phyloP scores from a whole-genome alignment of 2,113 vertebrate genomes.

The Tachysurus vachellii region DNA sequence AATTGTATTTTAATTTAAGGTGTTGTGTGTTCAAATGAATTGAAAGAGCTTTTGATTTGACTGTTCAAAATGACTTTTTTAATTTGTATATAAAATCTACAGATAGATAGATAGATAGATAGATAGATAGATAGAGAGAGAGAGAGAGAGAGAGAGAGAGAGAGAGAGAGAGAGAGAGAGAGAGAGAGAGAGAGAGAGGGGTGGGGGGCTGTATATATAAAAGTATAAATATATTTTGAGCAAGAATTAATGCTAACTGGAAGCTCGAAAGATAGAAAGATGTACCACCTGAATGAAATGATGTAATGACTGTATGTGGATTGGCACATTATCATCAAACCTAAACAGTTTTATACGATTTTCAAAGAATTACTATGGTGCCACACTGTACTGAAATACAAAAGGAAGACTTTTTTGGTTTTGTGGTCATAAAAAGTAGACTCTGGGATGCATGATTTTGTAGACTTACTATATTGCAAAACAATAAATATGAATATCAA shows the following conservation, averaged over 20 bases:
- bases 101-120: no score
- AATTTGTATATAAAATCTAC: no score
- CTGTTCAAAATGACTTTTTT: no score
- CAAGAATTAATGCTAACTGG: background rate
- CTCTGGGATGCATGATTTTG: background rate
- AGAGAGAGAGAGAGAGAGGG: background rate
- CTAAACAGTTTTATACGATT: background rate
- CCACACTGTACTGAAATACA: background rate
- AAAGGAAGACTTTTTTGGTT: background rate
- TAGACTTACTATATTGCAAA: background rate
- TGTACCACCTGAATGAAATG: background rate
- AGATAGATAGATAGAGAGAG: no score
- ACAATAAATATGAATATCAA: background rate
- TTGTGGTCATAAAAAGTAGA: background rate
- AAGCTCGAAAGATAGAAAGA: background rate
- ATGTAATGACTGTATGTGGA: background rate
- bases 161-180: no score
- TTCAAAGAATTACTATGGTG: background rate
- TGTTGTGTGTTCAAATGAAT: background rate
- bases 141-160: no score
- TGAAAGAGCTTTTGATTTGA: background rate
- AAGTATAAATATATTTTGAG: background rate
- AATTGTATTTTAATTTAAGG: no score
- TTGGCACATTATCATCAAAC: background rate
- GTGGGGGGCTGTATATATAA: background rate